Base-by-base conservation (phyloP, 1,140 invertebrate species). In the Eubasilissa regina region DNA sequence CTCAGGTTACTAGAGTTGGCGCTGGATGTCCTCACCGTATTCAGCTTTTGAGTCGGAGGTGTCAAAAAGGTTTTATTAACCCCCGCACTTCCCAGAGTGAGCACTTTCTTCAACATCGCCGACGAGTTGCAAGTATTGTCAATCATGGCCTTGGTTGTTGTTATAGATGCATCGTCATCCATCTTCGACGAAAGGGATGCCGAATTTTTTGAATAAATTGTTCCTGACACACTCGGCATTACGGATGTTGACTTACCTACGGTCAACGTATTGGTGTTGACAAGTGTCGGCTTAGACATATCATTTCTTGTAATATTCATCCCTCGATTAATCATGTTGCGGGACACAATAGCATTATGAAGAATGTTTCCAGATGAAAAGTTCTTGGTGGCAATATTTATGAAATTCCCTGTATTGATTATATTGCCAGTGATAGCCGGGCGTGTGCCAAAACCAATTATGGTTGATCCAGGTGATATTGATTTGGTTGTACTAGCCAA, bases 361-460 rank as follows among this genome's bases (percentile, higher is more conserved):
- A 89, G 83, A 17, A 89, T 89, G 80, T 89, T 89, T 9, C 88
- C 88, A n/a, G 87, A 88, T 0, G 89, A 87, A 73, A 89, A 89
- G 0, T 86, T 87, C 75, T 89, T 89, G 4, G 88, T 86, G 6
- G 86, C 84, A 11, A 89, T 86, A 76, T 89, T 89, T 74, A 89
- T 87, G 76, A 89, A 89, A 75, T 88, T 87, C 0, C 80, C 75
- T 43, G 87, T 84, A 3, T 86, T 81, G 7, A 81, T 72, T 45
- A 81, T 75, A 56, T 79, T 81, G n/a, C 82, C 82, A 85, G 86
- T 84, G 73, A 87, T 87, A 4, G 86, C 85, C 0, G 87, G 85
- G 3, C 87, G 84, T 3, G 86, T 86, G 0, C 86, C 87, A 74
- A 89, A 87, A 48, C 89, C 89, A 53, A 83, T 79, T 19, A 89